Conservation (phyloP, 2,797 vertebrate genomes). For the Pseudochirops corinnae region DNA sequence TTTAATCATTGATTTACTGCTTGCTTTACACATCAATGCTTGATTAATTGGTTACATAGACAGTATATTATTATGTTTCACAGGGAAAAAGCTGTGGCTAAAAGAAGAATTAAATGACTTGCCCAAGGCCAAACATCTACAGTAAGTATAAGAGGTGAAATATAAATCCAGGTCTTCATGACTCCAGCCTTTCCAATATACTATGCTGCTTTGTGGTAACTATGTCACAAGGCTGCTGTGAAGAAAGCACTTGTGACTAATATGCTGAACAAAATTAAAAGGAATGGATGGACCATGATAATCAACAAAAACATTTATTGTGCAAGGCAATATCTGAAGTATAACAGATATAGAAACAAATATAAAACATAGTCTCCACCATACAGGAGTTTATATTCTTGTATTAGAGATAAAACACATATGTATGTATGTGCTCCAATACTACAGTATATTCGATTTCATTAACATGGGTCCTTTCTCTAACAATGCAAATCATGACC, state of each 20-base stretch:
- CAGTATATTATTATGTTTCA: background rate
- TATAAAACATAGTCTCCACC: background rate
- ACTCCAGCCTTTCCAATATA: background rate
- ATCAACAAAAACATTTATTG: background rate
- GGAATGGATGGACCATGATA: background rate
- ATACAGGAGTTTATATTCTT: background rate
- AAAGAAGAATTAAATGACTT: background rate
- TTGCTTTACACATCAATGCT: background rate
- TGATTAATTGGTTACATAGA: background rate
- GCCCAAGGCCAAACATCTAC: background rate
- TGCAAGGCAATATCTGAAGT: background rate
- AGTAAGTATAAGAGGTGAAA: background rate
- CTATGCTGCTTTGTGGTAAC: background rate
- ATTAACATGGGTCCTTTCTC: background rate
- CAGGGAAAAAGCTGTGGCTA: background rate
- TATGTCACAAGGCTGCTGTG: background rate
- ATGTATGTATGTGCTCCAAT: background rate
- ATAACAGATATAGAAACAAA: background rate
- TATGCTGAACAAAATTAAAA: constrained; percentile 25
- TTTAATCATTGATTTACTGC: background rate
- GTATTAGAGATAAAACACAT: background rate
- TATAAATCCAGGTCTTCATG: background rate
- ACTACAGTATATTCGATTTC: background rate
- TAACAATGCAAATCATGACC: background rate
- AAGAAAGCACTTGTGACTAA: constrained; percentile 15